phyloP scores from a whole-genome alignment of 2,113 vertebrate genomes.

The Tachysurus vachellii region DNA sequence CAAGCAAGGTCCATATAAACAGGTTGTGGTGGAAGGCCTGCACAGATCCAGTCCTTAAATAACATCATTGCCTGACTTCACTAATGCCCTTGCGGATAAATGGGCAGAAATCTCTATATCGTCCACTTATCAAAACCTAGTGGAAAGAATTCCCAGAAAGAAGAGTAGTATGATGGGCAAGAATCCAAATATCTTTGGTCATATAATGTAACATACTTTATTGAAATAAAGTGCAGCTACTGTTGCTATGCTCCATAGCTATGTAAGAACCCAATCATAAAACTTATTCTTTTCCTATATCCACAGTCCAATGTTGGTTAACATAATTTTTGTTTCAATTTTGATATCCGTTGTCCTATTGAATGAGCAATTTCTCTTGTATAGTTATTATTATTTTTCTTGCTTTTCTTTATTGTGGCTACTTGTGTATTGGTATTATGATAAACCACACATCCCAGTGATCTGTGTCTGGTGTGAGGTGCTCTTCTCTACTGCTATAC shows the following conservation, averaged over 20 bases:
- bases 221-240: background rate
- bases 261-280: no score
- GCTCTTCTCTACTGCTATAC: background rate
- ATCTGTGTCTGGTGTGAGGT: background rate
- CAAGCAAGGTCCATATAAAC: background rate
- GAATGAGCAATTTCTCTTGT: background rate
- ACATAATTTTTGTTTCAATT: background rate
- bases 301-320: background rate
- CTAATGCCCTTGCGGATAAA: background rate
- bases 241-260: background rate
- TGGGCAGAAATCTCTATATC: background rate
- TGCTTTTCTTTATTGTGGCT: background rate
- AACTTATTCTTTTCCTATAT: background rate
- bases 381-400: background rate
- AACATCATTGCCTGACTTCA: background rate
- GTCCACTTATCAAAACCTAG: background rate
- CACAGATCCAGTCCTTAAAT: background rate
- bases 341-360: background rate
- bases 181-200: background rate
- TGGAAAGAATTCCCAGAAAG: background rate
- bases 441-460: conserved; percentile 12
- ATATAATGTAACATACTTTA: background rate
- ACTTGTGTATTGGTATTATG: background rate
- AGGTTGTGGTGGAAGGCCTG: background rate
- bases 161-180: background rate